Conservation (phyloP, 1,140 invertebrate species). For the Zaprionus vittiger region DNA sequence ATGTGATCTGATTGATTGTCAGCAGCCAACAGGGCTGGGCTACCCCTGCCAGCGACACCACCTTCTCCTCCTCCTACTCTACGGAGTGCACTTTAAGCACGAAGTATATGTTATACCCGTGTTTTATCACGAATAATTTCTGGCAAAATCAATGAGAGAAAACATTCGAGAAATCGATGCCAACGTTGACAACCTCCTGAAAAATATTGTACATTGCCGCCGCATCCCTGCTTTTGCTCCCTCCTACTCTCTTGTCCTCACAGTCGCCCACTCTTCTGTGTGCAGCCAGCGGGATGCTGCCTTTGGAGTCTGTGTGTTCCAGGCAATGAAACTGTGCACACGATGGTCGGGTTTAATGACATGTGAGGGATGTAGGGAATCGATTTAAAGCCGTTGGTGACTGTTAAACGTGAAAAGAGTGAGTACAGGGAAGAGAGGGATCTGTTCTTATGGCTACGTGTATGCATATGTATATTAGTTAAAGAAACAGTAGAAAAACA, state of each 20-base stretch:
- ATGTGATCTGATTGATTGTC: conserved; percentile 75
- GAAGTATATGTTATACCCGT: conserved; percentile 56
- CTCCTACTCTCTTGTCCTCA: neutral
- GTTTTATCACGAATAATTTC: conserved; percentile 79
- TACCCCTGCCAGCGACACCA: neutral
- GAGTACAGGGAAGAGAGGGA: too few species aligned
- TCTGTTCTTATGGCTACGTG: too few species aligned
- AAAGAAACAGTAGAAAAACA: too few species aligned
- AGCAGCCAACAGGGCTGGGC: conserved; percentile 23
- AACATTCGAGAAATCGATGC: conserved; percentile 62
- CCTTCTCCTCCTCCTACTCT: neutral
- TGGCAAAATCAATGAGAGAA: conserved; percentile 60
- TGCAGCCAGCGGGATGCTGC: conserved; percentile 48
- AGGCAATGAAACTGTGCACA: conserved; percentile 41
- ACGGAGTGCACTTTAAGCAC: conserved; percentile 70
- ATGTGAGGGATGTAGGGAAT: conserved; percentile 33
- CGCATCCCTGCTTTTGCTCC: neutral
- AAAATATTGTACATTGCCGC: conserved; percentile 53
- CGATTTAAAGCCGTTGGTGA: conserved; percentile 5
- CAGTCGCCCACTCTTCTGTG: conserved; percentile 17
- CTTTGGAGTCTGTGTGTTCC: conserved; percentile 29
- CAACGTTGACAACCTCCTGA: conserved; percentile 48
- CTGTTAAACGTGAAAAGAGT: neutral
- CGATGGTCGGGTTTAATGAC: conserved; percentile 53
- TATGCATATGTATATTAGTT: too few species aligned